Conservation (phyloP, 2,888 invertebrate species). For the Lepetodrilus schrolli region DNA sequence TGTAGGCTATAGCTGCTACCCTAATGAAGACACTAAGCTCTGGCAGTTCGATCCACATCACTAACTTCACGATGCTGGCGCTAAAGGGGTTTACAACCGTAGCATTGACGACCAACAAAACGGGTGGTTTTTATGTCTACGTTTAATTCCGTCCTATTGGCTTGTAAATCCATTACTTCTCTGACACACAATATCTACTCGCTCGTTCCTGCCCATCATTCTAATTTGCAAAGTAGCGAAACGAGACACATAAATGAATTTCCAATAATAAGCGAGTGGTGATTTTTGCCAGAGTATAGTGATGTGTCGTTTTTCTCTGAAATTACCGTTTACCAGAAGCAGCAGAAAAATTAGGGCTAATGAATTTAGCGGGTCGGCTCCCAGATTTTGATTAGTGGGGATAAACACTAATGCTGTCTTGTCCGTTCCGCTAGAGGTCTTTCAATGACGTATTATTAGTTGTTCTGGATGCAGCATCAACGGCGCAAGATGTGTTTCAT, state of each 20-base stretch:
- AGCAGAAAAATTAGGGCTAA: neutral
- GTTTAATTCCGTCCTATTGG: constrained; percentile 5
- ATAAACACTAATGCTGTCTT: constrained; percentile 16
- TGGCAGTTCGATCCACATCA: no score
- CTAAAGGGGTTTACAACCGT: neutral
- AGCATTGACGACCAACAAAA: neutral
- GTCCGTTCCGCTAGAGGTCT: constrained; percentile 20
- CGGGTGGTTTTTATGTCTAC: neutral
- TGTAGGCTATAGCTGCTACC: no score
- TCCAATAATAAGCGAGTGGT: neutral
- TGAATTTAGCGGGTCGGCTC: constrained; percentile 13
- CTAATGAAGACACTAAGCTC: no score
- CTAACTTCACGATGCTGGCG: no score
- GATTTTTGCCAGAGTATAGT: neutral
- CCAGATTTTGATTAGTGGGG: neutral
- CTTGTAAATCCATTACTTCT: neutral
- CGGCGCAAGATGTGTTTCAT: constrained; percentile 14
- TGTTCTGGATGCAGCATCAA: neutral
- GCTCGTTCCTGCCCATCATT: neutral
- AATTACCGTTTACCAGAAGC: constrained; percentile 8
- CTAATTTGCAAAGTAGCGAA: constrained; percentile 23
- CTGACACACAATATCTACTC: constrained; percentile 18
- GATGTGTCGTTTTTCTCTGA: neutral
- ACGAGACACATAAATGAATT: neutral
- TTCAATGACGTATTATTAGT: constrained; percentile 20